Base-by-base conservation (phyloP, 2,888 invertebrate species). In the Machimus rusticus region DNA sequence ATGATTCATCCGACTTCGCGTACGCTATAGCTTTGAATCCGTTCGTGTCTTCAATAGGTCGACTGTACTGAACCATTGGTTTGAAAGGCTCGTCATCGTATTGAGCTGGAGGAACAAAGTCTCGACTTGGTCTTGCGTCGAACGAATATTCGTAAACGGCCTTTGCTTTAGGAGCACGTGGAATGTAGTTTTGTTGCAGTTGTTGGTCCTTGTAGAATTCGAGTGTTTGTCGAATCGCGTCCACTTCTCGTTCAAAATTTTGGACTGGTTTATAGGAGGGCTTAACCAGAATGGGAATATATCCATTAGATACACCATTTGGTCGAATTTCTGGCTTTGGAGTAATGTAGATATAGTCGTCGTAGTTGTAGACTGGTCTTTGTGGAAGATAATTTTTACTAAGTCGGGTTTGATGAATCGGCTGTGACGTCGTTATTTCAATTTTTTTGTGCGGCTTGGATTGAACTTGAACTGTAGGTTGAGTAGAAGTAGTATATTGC, bases 121-220 rank as follows among this genome's bases (percentile, higher is more conserved):
- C 84, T 46, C 88, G 88, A 74, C 88, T 89, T 5, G 89, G 84
- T 5, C 94, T 94, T 0, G 95, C 94, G 90, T 96, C 95, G 90
- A 95, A 96, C 90, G 95, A 96, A 91, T 95, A 96, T 90, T 96
- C 96, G 91, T 96, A 96, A 8, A 95, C 94, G 14, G 94, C 92
- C 90, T 94, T 94, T 8, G 94, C 93, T 90, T 94, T 91, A 5
- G 91, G 91, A 3, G 91, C 90, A 19, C 91, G 90, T 1, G 91
- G 91, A 87, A 91, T 91, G 23, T 91, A 90, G 87, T 92, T 92
- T 88, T 91, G 91, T 88, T 94, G 92, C 6, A 93, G 89, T 88
- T 94, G 94, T 19, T 95, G 95, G 85, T 94, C 93, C 85, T 91
- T 94, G 89, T 94, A 95, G 89, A 94, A 94, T 88, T 95, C 94